Conservation (phyloP, 2,888 invertebrate species). For the Saturnia pavonia region DNA sequence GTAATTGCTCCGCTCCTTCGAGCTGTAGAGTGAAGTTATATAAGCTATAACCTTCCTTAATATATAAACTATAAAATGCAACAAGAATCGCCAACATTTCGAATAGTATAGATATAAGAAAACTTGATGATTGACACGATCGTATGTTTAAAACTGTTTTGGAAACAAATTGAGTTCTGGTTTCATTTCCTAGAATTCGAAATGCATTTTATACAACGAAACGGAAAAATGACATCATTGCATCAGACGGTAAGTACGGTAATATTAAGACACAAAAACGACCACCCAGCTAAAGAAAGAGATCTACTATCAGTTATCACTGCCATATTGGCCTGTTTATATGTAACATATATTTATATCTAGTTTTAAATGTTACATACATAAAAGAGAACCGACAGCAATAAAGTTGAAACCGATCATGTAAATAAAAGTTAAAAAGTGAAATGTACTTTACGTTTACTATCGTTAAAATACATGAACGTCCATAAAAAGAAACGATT, state of each 20-base stretch:
- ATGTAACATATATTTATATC: background rate
- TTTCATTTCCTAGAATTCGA: background rate
- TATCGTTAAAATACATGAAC: constrained; percentile 24
- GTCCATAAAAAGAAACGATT: constrained; percentile 36
- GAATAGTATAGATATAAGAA: background rate
- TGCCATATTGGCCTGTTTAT: background rate
- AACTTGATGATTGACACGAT: background rate
- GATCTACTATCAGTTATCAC: background rate
- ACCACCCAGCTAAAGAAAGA: background rate
- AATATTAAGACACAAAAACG: background rate
- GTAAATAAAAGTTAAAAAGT: constrained; percentile 24
- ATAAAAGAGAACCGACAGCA: constrained; percentile 17
- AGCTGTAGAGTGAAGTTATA: too few relatives aligned
- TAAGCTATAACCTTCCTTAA: too few relatives aligned
- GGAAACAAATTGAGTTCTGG: background rate
- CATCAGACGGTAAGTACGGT: background rate
- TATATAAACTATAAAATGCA: too few relatives aligned
- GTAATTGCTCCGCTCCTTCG: too few relatives aligned
- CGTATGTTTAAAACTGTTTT: too few relatives aligned
- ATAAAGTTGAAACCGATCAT: constrained; percentile 19
- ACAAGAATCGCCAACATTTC: too few relatives aligned
- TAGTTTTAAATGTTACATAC: background rate
- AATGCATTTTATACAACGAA: background rate
- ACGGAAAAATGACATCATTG: background rate
- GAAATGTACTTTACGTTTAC: constrained; percentile 22